phyloP scores from a whole-genome alignment of 2,113 vertebrate genomes.

The Chionomys nivalis region DNA sequence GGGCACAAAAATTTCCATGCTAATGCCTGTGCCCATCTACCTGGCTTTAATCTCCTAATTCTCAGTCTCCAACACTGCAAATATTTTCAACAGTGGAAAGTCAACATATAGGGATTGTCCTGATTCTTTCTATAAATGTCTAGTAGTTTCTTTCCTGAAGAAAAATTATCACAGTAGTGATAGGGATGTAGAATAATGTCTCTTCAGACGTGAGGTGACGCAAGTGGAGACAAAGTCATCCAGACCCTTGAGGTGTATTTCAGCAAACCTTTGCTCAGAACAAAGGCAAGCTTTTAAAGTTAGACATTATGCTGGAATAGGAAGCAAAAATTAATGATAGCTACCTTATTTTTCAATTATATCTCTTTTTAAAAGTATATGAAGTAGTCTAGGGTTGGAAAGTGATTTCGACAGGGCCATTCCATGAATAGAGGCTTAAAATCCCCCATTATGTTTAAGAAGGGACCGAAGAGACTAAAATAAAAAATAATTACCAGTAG shows the following conservation, averaged over 20 bases:
- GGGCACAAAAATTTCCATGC: not conserved
- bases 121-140: not conserved
- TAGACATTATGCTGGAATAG: not conserved
- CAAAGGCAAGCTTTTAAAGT: not conserved
- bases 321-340: not conserved
- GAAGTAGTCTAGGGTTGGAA: not conserved
- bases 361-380: not conserved
- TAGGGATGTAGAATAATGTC: not conserved
- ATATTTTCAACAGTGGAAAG: not conserved
- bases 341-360: conserved; percentile 2
- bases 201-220: not conserved
- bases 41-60: not conserved
- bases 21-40: not conserved
- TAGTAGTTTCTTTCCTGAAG: not conserved
- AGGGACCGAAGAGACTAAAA: conserved; percentile 58
- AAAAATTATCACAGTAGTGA: not conserved
- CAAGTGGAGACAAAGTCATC: not conserved
- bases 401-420: conserved; percentile 14
- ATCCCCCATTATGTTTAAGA: not conserved
- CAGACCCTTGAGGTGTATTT: not conserved
- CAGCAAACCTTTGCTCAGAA: not conserved
- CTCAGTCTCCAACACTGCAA: not conserved
- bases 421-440: not conserved
- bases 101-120: too few species aligned
- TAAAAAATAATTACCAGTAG: conserved; percentile 69